Percentiles rank a stretch among this genome's conserved stretches.
phyloP scores from a whole-genome alignment of 2,888 invertebrate species.

The Drosophila setosimentum region DNA sequence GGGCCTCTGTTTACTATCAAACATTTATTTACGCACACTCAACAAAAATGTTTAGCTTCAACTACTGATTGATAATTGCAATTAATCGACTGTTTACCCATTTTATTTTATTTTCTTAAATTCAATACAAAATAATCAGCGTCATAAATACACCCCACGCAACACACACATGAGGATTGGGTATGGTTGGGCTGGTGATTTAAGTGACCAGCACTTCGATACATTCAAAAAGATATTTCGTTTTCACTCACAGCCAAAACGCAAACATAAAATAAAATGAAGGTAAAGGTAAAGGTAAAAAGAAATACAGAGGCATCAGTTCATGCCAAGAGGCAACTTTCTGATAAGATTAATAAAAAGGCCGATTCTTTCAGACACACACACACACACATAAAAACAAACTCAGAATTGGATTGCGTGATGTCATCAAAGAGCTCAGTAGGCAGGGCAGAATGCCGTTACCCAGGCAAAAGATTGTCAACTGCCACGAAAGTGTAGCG shows the following conservation, averaged over 20 bases:
- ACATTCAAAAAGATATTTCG: constrained; percentile 33
- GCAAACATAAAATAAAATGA: constrained; percentile 42
- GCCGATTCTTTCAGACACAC: constrained; percentile 16
- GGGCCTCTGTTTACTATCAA: constrained; percentile 50
- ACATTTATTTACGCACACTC: constrained; percentile 38
- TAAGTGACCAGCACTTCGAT: constrained; percentile 40
- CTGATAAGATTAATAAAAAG: constrained; percentile 74
- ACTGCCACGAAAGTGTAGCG: constrained; percentile 45
- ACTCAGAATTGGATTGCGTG: constrained; percentile 37
- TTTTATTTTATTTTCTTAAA: constrained; percentile 25
- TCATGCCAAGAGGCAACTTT: constrained; percentile 57
- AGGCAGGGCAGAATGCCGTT: too few relatives aligned
- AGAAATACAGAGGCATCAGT: constrained; percentile 34
- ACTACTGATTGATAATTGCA: constrained; percentile 16
- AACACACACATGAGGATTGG: background rate
- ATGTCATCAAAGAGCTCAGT: constrained; percentile 50
- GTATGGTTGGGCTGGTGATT: too few relatives aligned
- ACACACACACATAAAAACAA: constrained; percentile 3
- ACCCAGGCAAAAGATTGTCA: constrained; percentile 52
- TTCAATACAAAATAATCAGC: constrained; percentile 64
- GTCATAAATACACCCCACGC: constrained; percentile 64
- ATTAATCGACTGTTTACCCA: constrained; percentile 63
- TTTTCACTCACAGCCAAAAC: constrained; percentile 11
- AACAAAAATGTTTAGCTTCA: constrained; percentile 15
- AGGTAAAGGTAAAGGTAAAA: constrained; percentile 39